Evolutionary conservation across 2,888 invertebrate genomes (phyloP).

Genomic region (Serrognathus titanus): DNA sequence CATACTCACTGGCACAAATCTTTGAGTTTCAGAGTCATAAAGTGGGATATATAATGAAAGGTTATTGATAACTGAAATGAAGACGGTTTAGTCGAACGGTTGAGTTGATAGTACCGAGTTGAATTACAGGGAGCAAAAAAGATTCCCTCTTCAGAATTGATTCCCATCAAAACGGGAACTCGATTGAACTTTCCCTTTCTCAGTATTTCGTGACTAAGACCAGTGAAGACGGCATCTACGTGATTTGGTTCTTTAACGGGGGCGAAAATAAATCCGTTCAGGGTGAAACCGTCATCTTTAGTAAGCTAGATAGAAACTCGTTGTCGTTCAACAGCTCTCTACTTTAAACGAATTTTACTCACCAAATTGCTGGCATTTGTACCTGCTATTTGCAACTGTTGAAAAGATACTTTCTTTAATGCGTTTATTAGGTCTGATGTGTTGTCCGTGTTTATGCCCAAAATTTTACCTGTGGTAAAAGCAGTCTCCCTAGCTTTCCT

Average conservation of each 20-base stretch:
- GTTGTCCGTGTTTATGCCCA: background rate
- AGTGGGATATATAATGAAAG: too few species aligned
- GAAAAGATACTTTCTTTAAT: constrained; percentile 22
- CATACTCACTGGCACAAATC: too few species aligned
- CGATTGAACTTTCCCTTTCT: constrained; percentile 2
- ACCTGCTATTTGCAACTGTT: background rate
- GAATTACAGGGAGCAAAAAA: background rate
- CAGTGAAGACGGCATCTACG: background rate
- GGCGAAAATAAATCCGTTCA: constrained; percentile 5
- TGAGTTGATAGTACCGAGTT: background rate
- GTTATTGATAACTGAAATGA: too few species aligned
- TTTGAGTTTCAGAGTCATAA: too few species aligned
- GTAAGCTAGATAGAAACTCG: background rate
- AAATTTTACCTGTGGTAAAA: constrained; percentile 18
- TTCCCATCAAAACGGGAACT: constrained; percentile 3
- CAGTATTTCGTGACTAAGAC: constrained; percentile 2
- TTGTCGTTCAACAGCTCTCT: background rate
- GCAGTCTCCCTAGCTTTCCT: constrained; percentile 20
- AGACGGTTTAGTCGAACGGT: too few species aligned
- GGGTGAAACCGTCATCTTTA: background rate
- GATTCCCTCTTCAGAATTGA: constrained; percentile 1
- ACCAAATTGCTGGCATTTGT: background rate
- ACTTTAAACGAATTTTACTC: background rate
- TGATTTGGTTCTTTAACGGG: constrained; percentile 1
- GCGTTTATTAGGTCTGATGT: constrained; percentile 20